phyloP scores from a whole-genome alignment of 2,113 vertebrate genomes.

The Puntigrus tetrazona region DNA sequence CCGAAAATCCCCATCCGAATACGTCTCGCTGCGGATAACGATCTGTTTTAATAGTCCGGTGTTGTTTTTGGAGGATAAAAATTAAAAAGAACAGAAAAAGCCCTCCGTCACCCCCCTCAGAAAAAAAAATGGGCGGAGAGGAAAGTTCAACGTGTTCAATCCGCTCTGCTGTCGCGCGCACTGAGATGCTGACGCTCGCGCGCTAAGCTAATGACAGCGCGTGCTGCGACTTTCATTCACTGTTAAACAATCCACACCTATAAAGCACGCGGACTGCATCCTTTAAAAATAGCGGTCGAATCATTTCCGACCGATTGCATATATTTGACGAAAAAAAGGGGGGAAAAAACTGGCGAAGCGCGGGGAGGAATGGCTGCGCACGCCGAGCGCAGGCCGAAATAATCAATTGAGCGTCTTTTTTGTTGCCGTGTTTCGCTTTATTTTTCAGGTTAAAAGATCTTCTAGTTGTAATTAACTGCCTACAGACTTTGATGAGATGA shows the following conservation, averaged over 20 bases:
- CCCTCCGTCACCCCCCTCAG: conserved; percentile 63
- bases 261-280: neutral
- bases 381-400: conserved; percentile 19
- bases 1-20: neutral
- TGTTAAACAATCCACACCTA: conserved; percentile 7
- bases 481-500: neutral
- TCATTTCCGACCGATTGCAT: neutral
- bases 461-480: neutral
- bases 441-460: neutral
- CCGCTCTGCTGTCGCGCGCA: conserved; percentile 34
- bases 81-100: conserved; percentile 69
- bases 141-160: conserved; percentile 76
- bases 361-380: conserved; percentile 24
- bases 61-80: conserved; percentile 59
- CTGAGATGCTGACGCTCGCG: conserved; percentile 12
- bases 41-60: conserved; percentile 46
- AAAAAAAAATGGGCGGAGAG: conserved; percentile 75
- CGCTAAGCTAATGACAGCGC: conserved; percentile 8
- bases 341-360: neutral
- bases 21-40: neutral
- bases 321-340: neutral
- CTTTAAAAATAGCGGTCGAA: neutral
- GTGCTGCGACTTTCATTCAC: conserved; percentile 21
- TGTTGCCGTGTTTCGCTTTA: neutral
- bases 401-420: conserved; percentile 24